Percentiles rank a stretch among this genome's conserved stretches.
These are phyloP conservation scores for Arge pagana DNA, from an alignment of 2,888 invertebrate genomes.

Conservation along the genomic window DNA sequence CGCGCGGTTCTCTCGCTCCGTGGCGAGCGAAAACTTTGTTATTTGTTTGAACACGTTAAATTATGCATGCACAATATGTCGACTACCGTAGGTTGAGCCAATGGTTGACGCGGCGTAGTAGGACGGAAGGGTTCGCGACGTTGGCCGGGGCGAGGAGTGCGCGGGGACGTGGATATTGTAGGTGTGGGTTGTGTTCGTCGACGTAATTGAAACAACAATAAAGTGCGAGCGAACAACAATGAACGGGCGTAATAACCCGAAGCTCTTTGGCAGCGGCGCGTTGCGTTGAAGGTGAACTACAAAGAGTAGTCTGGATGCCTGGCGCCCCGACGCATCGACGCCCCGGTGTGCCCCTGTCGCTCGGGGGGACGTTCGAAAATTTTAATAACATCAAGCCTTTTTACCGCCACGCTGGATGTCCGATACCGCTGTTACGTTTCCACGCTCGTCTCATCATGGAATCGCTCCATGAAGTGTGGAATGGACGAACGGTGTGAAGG, in stretches of 20 bases:
- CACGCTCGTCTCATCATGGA: too few relatives aligned
- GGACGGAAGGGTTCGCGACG: slow-evolving; percentile 2
- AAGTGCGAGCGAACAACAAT: slow-evolving; percentile 43
- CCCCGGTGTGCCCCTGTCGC: slow-evolving; percentile 6
- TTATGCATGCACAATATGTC: slow-evolving; percentile 57
- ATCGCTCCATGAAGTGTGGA: too few relatives aligned
- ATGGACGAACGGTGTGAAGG: too few relatives aligned
- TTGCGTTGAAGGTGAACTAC: slow-evolving; percentile 3
- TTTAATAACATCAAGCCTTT: slow-evolving; percentile 28
- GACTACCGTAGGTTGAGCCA: slow-evolving; percentile 26
- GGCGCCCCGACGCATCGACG: slow-evolving; percentile 1
- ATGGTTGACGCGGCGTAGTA: slow-evolving; percentile 5
- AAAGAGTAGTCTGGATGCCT: slow-evolving; percentile 17
- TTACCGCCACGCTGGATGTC: slow-evolving; percentile 2
- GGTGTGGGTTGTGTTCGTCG: slow-evolving; percentile 30
- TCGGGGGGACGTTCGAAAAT: slow-evolving; percentile 23
- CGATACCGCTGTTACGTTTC: not conserved
- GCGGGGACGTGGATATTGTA: slow-evolving; percentile 28
- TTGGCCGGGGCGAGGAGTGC: slow-evolving; percentile 18
- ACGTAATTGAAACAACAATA: slow-evolving; percentile 51
- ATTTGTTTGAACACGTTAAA: slow-evolving; percentile 56
- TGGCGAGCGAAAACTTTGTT: slow-evolving; percentile 55
- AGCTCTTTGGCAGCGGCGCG: slow-evolving; percentile 32
- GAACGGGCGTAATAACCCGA: slow-evolving; percentile 39
- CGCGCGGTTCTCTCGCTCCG: slow-evolving; percentile 36